These are phyloP conservation scores for Mesocentrotus franciscanus DNA, from an alignment of 53 echinoderm and acorn worm species.

Conservation along the genomic window DNA sequence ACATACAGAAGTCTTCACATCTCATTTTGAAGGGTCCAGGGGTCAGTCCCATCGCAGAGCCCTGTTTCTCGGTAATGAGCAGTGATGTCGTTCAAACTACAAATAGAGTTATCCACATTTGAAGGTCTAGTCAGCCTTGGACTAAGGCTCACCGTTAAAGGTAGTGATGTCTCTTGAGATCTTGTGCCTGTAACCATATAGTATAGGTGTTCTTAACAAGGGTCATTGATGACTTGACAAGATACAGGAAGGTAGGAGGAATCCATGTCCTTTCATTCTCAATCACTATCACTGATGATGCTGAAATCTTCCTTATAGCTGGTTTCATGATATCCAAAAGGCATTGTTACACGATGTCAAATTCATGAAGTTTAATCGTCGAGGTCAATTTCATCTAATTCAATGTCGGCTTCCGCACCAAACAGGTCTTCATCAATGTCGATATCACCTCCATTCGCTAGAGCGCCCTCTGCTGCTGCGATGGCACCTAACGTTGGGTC, in stretches of 20 bases:
- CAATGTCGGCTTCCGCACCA: conserved; percentile 91
- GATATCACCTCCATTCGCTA: conserved; percentile 86
- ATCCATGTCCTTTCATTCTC: background rate
- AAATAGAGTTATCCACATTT: background rate
- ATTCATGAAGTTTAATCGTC: conserved; percentile 53
- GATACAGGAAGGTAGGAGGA: background rate
- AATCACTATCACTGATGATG: background rate
- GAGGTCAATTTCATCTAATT: conserved; percentile 86
- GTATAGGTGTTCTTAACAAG: background rate
- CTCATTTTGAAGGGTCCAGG: background rate
- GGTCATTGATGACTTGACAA: background rate
- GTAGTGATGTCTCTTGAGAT: background rate
- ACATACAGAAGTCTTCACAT: background rate
- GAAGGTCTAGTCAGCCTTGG: background rate
- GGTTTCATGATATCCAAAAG: conserved; percentile 10
- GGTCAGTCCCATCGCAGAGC: background rate
- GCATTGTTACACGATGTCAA: background rate
- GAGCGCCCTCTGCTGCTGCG: conserved; percentile 68
- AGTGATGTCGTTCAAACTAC: background rate
- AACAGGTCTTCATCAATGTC: conserved; percentile 97
- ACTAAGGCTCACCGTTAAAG: background rate
- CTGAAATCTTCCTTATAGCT: background rate
- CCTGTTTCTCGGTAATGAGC: background rate
- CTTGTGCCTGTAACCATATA: background rate
- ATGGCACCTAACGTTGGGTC: conserved; percentile 65